phyloP scores from a whole-genome alignment of 1,140 invertebrate genomes.

The Diorhabda sublineata region DNA sequence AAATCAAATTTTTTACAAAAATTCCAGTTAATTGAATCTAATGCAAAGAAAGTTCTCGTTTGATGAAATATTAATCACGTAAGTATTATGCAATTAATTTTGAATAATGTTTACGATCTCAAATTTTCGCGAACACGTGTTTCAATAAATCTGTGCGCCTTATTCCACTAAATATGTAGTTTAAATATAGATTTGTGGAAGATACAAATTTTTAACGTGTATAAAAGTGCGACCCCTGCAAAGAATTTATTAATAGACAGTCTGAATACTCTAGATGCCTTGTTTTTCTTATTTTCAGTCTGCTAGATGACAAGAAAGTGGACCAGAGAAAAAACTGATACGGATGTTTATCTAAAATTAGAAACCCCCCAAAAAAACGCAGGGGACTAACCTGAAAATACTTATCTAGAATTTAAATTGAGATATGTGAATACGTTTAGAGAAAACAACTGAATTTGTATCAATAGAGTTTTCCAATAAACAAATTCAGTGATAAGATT shows the following conservation, averaged over 20 bases:
- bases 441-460: too few relatives aligned
- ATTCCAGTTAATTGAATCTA: too few relatives aligned
- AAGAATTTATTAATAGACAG: constrained; percentile 13
- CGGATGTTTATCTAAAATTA: neutral
- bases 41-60: too few relatives aligned
- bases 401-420: neutral
- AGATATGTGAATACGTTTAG: neutral
- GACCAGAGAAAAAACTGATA: neutral
- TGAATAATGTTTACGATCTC: neutral
- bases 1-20: too few relatives aligned
- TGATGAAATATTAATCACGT: neutral
- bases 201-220: neutral
- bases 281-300: neutral
- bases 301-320: neutral
- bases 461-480: too few relatives aligned
- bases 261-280: constrained; percentile 4
- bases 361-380: neutral
- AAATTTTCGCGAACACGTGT: too few relatives aligned
- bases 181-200: constrained; percentile 6
- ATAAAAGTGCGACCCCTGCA: constrained; percentile 13
- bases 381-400: neutral
- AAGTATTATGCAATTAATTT: neutral
- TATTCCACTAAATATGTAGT: neutral
- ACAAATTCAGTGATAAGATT: too few relatives aligned
- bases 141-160: constrained; percentile 1